Percentiles rank a stretch among this genome's conserved stretches.
These are phyloP conservation scores for Pantala flavescens DNA, from an alignment of 1,140 invertebrate species.

Conservation along the genomic window DNA sequence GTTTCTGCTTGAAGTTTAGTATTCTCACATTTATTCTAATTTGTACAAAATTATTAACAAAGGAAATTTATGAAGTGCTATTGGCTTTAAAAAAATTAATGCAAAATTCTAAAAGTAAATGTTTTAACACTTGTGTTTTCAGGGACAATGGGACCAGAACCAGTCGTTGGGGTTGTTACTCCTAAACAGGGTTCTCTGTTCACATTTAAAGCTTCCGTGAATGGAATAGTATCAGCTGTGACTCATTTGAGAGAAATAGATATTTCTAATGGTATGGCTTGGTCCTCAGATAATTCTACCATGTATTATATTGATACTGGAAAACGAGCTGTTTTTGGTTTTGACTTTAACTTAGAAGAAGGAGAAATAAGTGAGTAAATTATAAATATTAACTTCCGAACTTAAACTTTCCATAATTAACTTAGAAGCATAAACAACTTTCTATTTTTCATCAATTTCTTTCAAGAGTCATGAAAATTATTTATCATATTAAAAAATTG, in stretches of 20 bases:
- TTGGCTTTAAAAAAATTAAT: too few species aligned
- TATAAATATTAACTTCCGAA: slow-evolving; percentile 8
- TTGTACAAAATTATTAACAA: too few species aligned
- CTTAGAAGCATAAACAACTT: too few species aligned
- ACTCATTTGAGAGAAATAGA: slow-evolving; percentile 37
- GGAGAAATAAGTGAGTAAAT: slow-evolving; percentile 52
- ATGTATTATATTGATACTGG: slow-evolving; percentile 70
- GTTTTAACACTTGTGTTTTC: too few species aligned
- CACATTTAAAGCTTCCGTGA: slow-evolving; percentile 30
- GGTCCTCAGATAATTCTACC: slow-evolving; percentile 55
- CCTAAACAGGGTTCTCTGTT: slow-evolving; percentile 48
- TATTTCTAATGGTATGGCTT: slow-evolving; percentile 74
- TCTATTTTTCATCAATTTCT: too few species aligned
- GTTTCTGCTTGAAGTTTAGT: slow-evolving; percentile 12
- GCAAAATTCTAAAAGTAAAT: too few species aligned
- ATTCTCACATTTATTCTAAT: too few species aligned
- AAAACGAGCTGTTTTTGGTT: slow-evolving; percentile 52
- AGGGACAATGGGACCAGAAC: slow-evolving; percentile 60
- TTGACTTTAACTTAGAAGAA: slow-evolving; percentile 59
- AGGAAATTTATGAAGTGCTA: slow-evolving; percentile 3
- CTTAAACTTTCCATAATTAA: slow-evolving; percentile 22
- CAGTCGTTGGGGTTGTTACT: slow-evolving; percentile 37
- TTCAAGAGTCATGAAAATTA: too few species aligned
- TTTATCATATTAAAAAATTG: too few species aligned
- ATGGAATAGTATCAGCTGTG: neutral